Base-by-base conservation (phyloP, 1,140 invertebrate genomes). In the Drosophila erecta region DNA sequence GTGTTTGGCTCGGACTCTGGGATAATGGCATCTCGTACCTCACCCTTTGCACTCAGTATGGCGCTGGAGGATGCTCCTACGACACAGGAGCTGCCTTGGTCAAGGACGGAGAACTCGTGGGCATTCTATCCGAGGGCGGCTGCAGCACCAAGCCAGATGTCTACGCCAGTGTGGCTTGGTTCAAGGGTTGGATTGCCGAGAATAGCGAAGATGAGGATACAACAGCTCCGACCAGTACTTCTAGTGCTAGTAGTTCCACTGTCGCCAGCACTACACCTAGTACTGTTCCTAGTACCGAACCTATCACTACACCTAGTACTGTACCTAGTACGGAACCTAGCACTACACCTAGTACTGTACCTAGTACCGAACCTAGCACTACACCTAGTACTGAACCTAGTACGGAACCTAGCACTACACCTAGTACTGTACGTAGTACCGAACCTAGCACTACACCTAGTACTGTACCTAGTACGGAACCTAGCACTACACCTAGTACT, bases 61-160 rank as follows among this genome's bases (percentile, higher is more conserved):
- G 33, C 8, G 14, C 17, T 2, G 59, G 43, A 53, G 60, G 33
- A 10, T 70, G 66, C 12, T 35, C 35, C 15, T 70, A 57, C 2
- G 66, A 70, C 27, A 12, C 3, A 0, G 66, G 66, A 4, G 66
- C 66, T 2, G 64, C 66, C 4, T 41, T 70, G n/a, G 64, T 70
- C 4, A 24, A 12, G 10, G 27, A 70, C 12, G 10, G 27, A 0
- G 4, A 27, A 2, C 64, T 70, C n/a, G 35, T 70, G 12, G 66
- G 64, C 35, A 70, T 70, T 27, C 64, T 70, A 2, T 69, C 64
- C n/a, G 37, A 57, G 3, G 64, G 17, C 10, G 67, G 67, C 2
- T 70, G 66, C 37, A 14, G 24, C 10, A 20, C 2, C 8, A 33
- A 70, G 2, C 50, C 51, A n/a, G 66, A 70, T 57, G 64, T 70